Evolutionary conservation across 2,888 invertebrate species (phyloP), one percentile per base, ranked within the genome.

Genomic region (Anaspis maculata): DNA sequence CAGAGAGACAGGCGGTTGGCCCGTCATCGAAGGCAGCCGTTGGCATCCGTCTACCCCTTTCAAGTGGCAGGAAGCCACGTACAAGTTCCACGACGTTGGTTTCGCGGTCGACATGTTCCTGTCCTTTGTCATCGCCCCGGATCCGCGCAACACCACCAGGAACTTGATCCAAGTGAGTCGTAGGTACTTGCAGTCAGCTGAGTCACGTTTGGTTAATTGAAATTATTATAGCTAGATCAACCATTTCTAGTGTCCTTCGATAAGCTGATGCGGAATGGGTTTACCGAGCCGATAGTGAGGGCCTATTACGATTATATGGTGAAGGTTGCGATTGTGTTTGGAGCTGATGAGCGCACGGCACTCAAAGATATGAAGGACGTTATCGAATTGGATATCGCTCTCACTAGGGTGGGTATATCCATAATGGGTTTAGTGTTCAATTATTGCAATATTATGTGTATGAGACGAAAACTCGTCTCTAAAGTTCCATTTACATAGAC

Each of bases 61-160:
- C 35, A 35, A 45, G 15, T 52, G 52, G 52, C 37, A 34, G 16
- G 13, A 31, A 1, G 33, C 44, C 3, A 42, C 39, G n/a, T 84
- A 83, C 67, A 76, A 74, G 36, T 85, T 85, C 69, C 73, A 85
- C 15, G 61, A 69, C 21, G 67, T 73, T 26, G 88, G 88, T 2
- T 84, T 84, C 62, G 83, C 83, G 38, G 79, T 83, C 42, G 85
- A 87, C 61, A 85, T 85, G 57, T 79, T 87, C 59, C 69, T 89
- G 23, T 85, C 86, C 58, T 83, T 87, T 59, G 84, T 84, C 25
- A 79, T 89, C 51, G 77, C 79, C 15, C 79, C 83, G 1, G 87
- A 89, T 62, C 73, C 85, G 36, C 85, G 84, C 62, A 87, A 89
- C 62, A 86, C 84, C 27, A 80, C 83, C 1, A 74, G 72, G 49